These are phyloP conservation scores for Rosalia funebris DNA, from an alignment of 2,888 invertebrate species.

Conservation along the genomic window DNA sequence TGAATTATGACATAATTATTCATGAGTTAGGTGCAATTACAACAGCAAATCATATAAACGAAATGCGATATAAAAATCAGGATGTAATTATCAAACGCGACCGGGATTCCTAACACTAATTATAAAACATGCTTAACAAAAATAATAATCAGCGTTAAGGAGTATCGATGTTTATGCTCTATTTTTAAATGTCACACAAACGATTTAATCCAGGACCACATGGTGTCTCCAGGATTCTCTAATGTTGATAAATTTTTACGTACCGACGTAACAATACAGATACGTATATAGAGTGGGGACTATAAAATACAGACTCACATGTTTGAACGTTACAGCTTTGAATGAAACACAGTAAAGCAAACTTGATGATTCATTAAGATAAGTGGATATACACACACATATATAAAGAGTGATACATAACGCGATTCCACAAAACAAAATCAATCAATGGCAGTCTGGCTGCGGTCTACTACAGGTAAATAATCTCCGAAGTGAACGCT, in stretches of 20 bases:
- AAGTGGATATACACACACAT: constrained; percentile 32
- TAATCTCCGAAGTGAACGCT: constrained; percentile 22
- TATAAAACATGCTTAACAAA: constrained; percentile 8
- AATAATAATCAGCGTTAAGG: constrained; percentile 2
- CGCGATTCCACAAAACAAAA: constrained; percentile 27
- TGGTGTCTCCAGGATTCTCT: constrained; percentile 14
- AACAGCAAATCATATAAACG: constrained; percentile 1
- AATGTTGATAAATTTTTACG: constrained; percentile 10
- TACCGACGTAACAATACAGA: constrained; percentile 12
- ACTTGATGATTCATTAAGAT: constrained; percentile 34
- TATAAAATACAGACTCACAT: constrained; percentile 30
- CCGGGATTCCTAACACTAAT: constrained; percentile 24
- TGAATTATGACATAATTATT: not conserved
- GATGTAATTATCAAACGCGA: constrained; percentile 18
- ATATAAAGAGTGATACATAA: constrained; percentile 24
- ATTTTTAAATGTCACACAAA: constrained; percentile 18
- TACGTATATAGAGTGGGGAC: constrained; percentile 27
- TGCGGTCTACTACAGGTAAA: constrained; percentile 39
- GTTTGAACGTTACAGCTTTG: constrained; percentile 27
- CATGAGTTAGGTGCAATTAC: not conserved
- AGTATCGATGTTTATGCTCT: constrained; percentile 7
- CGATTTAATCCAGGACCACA: constrained; percentile 19
- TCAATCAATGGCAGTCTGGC: constrained; percentile 41
- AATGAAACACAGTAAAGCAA: constrained; percentile 25
- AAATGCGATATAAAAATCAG: constrained; percentile 18